Evolutionary conservation across 2,888 invertebrate species (phyloP).

Genomic region (Ophioninae sp.): DNA sequence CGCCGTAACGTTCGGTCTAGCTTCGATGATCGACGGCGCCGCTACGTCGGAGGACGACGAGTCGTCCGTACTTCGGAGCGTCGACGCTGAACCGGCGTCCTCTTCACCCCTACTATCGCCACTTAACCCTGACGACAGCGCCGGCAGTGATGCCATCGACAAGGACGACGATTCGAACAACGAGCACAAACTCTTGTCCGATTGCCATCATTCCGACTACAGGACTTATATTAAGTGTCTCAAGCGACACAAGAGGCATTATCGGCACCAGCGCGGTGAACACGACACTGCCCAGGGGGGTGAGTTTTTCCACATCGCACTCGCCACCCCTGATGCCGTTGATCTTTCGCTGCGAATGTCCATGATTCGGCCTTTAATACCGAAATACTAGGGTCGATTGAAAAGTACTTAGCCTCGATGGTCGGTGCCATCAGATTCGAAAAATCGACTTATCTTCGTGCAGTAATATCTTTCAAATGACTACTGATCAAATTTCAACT

Average conservation of each 20-base stretch:
- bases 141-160: neutral
- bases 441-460: too few species aligned
- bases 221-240: slow-evolving; percentile 76
- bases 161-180: slow-evolving; percentile 35
- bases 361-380: too few species aligned
- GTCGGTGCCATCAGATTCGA: too few species aligned
- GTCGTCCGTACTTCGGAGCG: neutral
- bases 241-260: slow-evolving; percentile 75
- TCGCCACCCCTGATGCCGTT: neutral
- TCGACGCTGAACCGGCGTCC: neutral
- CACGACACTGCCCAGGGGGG: slow-evolving; percentile 38
- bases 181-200: slow-evolving; percentile 67
- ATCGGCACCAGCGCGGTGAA: slow-evolving; percentile 47
- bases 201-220: slow-evolving; percentile 75
- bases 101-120: neutral
- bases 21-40: slow-evolving; percentile 1
- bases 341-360: too few species aligned
- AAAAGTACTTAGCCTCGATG: too few species aligned
- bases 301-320: neutral
- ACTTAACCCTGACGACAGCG: neutral
- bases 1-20: neutral
- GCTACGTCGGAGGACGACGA: neutral
- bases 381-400: too few species aligned
- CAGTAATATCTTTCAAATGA: too few species aligned
- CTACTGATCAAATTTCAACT: too few species aligned